phyloP scores from a whole-genome alignment of 2,113 vertebrate species.

The Leptocoma aspasia region DNA sequence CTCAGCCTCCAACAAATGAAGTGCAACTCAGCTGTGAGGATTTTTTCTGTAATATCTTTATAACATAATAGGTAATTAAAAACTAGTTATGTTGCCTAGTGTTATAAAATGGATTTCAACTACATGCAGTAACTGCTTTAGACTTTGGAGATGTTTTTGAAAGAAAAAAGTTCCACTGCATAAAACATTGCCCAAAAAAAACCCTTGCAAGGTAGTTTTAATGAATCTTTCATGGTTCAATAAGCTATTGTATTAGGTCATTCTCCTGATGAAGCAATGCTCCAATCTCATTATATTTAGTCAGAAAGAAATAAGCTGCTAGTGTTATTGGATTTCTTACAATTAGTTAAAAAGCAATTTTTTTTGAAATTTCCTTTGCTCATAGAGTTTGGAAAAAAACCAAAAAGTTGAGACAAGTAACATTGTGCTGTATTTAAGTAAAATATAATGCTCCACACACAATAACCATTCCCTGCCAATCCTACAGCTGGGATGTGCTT shows the following conservation, averaged over 20 bases:
- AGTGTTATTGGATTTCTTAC: background rate
- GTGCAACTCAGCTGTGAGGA: background rate
- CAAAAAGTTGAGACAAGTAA: background rate
- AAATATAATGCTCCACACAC: background rate
- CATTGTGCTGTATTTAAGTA: background rate
- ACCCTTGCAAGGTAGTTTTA: background rate
- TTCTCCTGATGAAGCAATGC: background rate
- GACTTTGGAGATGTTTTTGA: background rate
- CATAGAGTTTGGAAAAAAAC: background rate
- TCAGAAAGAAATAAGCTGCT: background rate
- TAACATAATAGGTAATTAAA: background rate
- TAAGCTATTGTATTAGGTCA: conserved; percentile 32
- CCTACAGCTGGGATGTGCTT: background rate
- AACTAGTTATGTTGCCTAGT: background rate
- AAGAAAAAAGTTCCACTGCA: background rate
- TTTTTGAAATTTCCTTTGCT: background rate
- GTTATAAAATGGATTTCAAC: background rate
- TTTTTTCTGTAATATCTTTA: background rate
- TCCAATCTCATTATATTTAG: conserved; percentile 16
- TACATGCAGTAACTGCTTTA: background rate
- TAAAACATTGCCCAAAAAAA: background rate
- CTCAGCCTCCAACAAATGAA: background rate
- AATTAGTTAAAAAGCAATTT: conserved; percentile 36
- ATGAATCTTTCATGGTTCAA: conserved; percentile 50
- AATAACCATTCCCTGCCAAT: background rate